Conservation (phyloP, 2,797 vertebrate species). For the Anabacerthia variegaticeps region DNA sequence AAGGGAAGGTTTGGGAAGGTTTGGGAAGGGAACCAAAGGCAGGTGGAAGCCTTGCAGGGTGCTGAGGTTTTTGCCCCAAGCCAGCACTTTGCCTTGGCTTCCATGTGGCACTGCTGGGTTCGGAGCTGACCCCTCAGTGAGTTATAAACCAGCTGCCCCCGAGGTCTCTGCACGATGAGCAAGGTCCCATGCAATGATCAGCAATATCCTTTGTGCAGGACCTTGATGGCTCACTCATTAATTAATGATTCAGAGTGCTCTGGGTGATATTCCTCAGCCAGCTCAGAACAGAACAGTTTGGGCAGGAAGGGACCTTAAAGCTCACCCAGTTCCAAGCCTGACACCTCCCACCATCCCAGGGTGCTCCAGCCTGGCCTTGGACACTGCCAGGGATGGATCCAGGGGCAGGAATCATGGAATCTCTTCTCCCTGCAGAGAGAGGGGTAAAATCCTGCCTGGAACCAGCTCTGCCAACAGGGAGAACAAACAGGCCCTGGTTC, state of each 20-base stretch:
- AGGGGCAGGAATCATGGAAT: too few species aligned
- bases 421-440: not conserved
- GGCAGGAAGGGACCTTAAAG: too few species aligned
- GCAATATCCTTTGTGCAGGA: not conserved
- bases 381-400: not conserved
- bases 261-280: not conserved
- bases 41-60: not conserved
- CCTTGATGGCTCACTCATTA: not conserved
- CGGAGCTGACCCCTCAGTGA: not conserved
- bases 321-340: too few species aligned
- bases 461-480: not conserved
- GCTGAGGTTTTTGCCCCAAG: not conserved
- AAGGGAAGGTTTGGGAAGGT: not conserved
- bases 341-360: not conserved
- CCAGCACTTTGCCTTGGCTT: not conserved
- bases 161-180: not conserved
- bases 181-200: not conserved
- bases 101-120: rapidly evolving
- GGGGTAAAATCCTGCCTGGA: not conserved
- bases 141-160: not conserved
- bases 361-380: not conserved
- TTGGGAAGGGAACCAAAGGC: not conserved
- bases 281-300: not conserved
- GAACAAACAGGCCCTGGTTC: not conserved
- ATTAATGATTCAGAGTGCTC: not conserved